Percentiles rank a stretch among this genome's conserved stretches.
Conservation (phyloP, 2,113 vertebrate genomes). For the Podilymbus podiceps region DNA sequence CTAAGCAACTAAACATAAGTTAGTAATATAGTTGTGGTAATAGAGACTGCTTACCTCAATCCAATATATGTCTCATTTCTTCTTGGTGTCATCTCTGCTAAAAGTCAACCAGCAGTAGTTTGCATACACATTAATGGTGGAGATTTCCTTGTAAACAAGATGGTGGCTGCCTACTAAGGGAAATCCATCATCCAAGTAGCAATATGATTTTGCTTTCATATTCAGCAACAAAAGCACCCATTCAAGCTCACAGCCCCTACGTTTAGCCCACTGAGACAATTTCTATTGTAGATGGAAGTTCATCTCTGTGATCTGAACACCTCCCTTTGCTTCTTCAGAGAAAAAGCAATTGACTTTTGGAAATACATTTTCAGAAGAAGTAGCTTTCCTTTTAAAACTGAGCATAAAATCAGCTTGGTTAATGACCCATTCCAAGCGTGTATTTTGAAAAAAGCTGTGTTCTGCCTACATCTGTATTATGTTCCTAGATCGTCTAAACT, state of each 20-base stretch:
- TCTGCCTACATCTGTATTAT: not conserved
- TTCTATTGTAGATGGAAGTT: not conserved
- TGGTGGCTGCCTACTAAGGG: slow-evolving; percentile 29
- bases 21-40: slow-evolving; percentile 73
- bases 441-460: not conserved
- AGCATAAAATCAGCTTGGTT: not conserved
- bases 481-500: not conserved
- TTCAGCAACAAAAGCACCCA: not conserved
- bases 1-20: slow-evolving; percentile 72
- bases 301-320: not conserved
- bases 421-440: not conserved
- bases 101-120: slow-evolving; percentile 45
- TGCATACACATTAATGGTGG: slow-evolving; percentile 10
- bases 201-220: slow-evolving; percentile 5
- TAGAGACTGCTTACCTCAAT: slow-evolving; percentile 71
- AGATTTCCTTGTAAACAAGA: slow-evolving; percentile 64
- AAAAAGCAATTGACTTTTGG: not conserved
- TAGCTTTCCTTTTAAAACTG: not conserved
- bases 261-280: not conserved
- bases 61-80: slow-evolving; percentile 63
- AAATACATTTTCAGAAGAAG: not conserved
- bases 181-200: not conserved
- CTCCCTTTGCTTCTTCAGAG: not conserved
- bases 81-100: slow-evolving; percentile 66
- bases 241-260: not conserved